Conservation (phyloP, 2,888 invertebrate species). For the Timandra comae region DNA sequence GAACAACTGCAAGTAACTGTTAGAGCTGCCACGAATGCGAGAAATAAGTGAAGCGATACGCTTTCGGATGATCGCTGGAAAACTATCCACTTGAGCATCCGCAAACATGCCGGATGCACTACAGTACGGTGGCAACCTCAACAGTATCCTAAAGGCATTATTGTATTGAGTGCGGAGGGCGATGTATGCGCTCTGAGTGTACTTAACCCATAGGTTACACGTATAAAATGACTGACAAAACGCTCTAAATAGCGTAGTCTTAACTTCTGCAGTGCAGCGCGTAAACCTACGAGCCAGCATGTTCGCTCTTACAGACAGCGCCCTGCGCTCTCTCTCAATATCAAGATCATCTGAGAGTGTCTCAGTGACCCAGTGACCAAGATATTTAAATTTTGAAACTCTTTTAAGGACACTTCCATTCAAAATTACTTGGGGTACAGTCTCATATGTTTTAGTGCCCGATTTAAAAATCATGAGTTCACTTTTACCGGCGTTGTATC, state of each 20-base stretch:
- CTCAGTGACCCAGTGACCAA: conserved; percentile 1
- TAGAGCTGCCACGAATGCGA: no score
- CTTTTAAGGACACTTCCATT: not conserved
- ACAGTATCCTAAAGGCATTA: no score
- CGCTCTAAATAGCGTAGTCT: conserved; percentile 1
- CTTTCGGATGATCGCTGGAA: no score
- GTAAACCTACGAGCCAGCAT: conserved; percentile 1
- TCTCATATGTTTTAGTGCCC: not conserved
- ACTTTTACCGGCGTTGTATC: conserved; percentile 4
- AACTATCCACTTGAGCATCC: no score
- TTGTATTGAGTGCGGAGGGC: no score
- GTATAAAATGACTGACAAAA: conserved; percentile 2
- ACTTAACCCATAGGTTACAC: conserved; percentile 2
- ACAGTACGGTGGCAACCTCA: no score
- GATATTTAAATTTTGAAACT: not conserved
- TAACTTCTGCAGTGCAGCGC: not conserved
- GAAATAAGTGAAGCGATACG: no score
- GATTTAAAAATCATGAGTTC: conserved; percentile 3
- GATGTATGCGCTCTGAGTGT: not conserved
- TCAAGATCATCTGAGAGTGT: no score
- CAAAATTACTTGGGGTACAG: not conserved
- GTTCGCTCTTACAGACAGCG: no score
- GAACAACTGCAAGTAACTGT: no score
- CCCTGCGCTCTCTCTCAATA: no score
- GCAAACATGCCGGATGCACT: no score